Base-by-base conservation (phyloP, 2,888 invertebrate species). In the Agonopterix subpropinquella region DNA sequence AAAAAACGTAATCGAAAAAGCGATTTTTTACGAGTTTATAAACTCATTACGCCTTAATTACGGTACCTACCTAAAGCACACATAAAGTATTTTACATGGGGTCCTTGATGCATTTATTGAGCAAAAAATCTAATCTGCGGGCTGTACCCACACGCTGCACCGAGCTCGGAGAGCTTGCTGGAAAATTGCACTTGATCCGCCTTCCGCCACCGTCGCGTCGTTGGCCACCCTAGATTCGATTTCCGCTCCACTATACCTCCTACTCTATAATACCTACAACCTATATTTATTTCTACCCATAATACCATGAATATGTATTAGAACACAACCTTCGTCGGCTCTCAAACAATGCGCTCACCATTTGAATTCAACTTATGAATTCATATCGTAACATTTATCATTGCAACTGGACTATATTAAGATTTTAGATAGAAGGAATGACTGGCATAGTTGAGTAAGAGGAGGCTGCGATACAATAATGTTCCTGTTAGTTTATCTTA, bases 121-220 rank as follows among this genome's bases (percentile, higher is more conserved):
- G 28, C 28, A 28, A 28, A 28, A 28, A 28, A 28, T 28, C 28
- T 28, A 28, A 28, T 28, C 28, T 28, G 28, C 28, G 28, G 28
- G 28, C 28, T 28, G 28, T 28, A 28, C 28, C 7, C 7, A 41
- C 44, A 45, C 43, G 47, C 39, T 44, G 49, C 49, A 42, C 36
- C 15, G 43, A 18, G 36, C 47, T 43, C 7, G 65, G 62, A 62
- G 71, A 64, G 66, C 64, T 70, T 67, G 62, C 69, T 70, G 73
- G 72, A 73, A 82, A 82, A 82, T 82, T 84, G 79, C 79, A 71
- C 77, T 79, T 72, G 69, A 77, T 73, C 72, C 70, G 55, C 54
- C 65, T 62, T 57, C 64, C 65, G 57, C 60, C 59, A 56, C 58
- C 57, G 54, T 57, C 68, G n/a, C n/a, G n/a, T n/a, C n/a, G n/a